A percentile compares a stretch with the other conserved stretches of the same genome.
These are phyloP conservation scores for Drosophila sulfurigaster DNA, from an alignment of 1,140 invertebrate genomes.

Conservation along the genomic window DNA sequence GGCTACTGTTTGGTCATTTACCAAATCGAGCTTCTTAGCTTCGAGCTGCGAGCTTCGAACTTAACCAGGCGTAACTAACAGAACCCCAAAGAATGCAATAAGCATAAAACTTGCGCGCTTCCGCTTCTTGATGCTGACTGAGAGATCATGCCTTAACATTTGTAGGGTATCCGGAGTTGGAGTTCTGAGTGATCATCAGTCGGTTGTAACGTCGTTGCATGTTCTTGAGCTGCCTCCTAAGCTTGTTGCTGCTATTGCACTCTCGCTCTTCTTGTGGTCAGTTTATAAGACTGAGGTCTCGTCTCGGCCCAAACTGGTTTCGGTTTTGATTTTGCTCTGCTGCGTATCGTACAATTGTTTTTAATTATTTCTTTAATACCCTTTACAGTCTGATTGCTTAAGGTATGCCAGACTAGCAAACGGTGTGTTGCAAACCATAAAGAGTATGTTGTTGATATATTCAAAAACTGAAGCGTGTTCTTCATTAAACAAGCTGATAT, in stretches of 20 bases:
- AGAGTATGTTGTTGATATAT: too few relatives aligned
- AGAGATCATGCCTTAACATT: constrained; percentile 46
- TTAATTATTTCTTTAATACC: constrained; percentile 60
- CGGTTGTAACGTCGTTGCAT: constrained; percentile 36
- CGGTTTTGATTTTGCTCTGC: constrained; percentile 60
- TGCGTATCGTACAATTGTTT: constrained; percentile 51
- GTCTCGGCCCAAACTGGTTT: constrained; percentile 70
- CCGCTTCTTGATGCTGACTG: constrained; percentile 50
- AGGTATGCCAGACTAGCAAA: not conserved
- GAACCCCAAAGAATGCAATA: constrained; percentile 20
- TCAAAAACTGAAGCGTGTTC: too few relatives aligned
- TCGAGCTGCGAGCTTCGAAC: constrained; percentile 32
- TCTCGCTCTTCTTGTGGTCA: constrained; percentile 71
- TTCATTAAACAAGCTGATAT: too few relatives aligned
- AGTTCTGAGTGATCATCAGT: constrained; percentile 55
- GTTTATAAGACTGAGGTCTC: constrained; percentile 31
- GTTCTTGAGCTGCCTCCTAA: constrained; percentile 63
- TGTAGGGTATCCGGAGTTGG: constrained; percentile 63
- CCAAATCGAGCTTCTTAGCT: constrained; percentile 61
- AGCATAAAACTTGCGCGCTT: constrained; percentile 61
- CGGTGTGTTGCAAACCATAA: too few relatives aligned
- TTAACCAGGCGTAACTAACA: constrained; percentile 75
- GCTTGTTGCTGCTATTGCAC: constrained; percentile 38
- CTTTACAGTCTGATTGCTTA: not conserved
- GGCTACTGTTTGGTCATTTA: constrained; percentile 72